phyloP scores from a whole-genome alignment of 53 echinoderm and acorn worm species.

The Henricia sp. region DNA sequence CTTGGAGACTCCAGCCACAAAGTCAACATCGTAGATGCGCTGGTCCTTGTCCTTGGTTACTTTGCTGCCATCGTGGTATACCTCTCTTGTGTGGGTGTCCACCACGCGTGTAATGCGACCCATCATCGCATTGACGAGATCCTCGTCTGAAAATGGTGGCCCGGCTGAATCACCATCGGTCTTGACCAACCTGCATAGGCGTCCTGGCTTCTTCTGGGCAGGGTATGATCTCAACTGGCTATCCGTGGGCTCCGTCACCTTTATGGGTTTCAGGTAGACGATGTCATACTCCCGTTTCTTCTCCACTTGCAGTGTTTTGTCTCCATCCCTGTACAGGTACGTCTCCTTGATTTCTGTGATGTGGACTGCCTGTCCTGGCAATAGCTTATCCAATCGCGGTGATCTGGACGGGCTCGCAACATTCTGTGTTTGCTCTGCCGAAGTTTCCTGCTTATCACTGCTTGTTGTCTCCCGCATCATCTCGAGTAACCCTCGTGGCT shows the following conservation, averaged over 20 bases:
- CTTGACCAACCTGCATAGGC: too few relatives aligned
- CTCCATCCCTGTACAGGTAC: slow-evolving; percentile 18
- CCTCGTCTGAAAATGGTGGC: too few relatives aligned
- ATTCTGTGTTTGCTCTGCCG: not conserved
- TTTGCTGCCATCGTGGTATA: slow-evolving; percentile 7
- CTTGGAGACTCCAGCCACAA: not conserved
- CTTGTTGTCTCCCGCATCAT: not conserved
- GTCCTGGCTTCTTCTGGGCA: too few relatives aligned
- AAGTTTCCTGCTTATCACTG: not conserved
- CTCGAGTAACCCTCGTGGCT: not conserved
- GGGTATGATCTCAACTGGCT: too few relatives aligned
- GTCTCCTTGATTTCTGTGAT: slow-evolving; percentile 13
- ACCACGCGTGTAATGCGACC: slow-evolving; percentile 6
- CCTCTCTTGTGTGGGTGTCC: not conserved
- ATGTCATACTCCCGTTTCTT: not conserved
- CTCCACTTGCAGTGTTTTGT: slow-evolving; percentile 11
- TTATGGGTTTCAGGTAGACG: slow-evolving; percentile 1
- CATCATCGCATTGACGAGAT: not conserved
- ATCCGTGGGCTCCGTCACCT: not conserved
- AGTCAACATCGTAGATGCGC: slow-evolving; percentile 1
- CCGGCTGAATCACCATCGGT: not conserved
- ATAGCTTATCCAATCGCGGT: not conserved
- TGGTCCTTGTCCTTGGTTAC: not conserved
- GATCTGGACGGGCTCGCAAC: not conserved
- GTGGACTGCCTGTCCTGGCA: slow-evolving; percentile 4